phyloP scores from a whole-genome alignment of 2,113 vertebrate species.

The Aptenodytes patagonicus region DNA sequence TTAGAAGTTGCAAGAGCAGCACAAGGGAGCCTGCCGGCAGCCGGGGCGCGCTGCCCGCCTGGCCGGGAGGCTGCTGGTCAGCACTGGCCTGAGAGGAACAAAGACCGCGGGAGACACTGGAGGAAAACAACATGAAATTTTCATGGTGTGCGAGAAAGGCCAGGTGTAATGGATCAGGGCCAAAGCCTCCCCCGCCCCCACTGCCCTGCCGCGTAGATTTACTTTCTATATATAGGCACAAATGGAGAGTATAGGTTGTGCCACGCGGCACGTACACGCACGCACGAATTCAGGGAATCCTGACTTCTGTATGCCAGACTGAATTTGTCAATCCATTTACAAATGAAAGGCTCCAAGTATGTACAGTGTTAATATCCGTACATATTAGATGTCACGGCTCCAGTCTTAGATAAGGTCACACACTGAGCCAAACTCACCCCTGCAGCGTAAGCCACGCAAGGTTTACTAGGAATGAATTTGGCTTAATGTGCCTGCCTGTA shows the following conservation, averaged over 20 bases:
- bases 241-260: neutral
- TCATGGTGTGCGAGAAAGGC: constrained; percentile 67
- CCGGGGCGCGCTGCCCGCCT: neutral
- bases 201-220: neutral
- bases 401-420: constrained; percentile 32
- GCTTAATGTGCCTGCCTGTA: neutral
- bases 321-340: neutral
- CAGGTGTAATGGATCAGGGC: constrained; percentile 70
- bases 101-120: constrained; percentile 56
- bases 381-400: neutral
- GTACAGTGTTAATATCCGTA: neutral
- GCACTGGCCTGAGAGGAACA: constrained; percentile 69
- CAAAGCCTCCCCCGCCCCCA: constrained; percentile 39
- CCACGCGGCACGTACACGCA: neutral
- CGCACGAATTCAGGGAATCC: neutral
- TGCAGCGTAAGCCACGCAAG: neutral
- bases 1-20: constrained; percentile 55
- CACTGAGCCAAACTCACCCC: constrained; percentile 1
- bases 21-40: constrained; percentile 52
- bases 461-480: neutral
- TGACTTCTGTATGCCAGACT: neutral
- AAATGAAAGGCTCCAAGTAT: neutral
- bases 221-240: constrained; percentile 51
- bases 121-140: constrained; percentile 72
- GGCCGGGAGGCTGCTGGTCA: constrained; percentile 64